A percentile compares a stretch with the other conserved stretches of the same genome.
Evolutionary conservation across 2,797 vertebrate genomes (phyloP).

Genomic region (Gymnothorax javanicus): DNA sequence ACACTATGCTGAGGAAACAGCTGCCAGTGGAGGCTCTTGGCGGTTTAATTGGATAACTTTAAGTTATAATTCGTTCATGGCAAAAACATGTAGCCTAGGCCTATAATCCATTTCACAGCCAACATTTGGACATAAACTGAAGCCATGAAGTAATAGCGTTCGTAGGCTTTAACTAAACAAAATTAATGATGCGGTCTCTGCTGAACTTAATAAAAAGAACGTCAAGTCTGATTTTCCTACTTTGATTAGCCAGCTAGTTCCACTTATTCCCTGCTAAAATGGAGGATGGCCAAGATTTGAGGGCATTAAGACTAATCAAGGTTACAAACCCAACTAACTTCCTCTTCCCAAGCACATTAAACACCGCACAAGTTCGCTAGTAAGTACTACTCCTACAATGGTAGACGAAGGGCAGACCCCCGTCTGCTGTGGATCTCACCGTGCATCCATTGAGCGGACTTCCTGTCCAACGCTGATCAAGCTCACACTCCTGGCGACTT

Average conservation of each 20-base stretch:
- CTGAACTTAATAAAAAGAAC: not conserved
- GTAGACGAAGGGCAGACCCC: not conserved
- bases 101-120: not conserved
- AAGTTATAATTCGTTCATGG: not conserved
- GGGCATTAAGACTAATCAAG: not conserved
- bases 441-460: not conserved
- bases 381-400: not conserved
- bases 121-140: not conserved
- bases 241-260: not conserved
- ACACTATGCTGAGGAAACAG: not conserved
- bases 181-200: not conserved
- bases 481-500: not conserved
- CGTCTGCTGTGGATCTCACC: not conserved
- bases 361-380: not conserved
- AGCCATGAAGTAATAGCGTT: not conserved
- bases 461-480: not conserved
- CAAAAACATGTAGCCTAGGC: not conserved
- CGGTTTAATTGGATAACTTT: not conserved
- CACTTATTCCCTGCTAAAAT: not conserved
- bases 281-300: not conserved
- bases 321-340: not conserved
- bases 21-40: not conserved
- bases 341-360: not conserved
- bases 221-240: not conserved
- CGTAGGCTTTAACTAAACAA: not conserved